Evolutionary conservation across 2,797 vertebrate genomes (phyloP).

Genomic region (Pyrocephalus nanus): DNA sequence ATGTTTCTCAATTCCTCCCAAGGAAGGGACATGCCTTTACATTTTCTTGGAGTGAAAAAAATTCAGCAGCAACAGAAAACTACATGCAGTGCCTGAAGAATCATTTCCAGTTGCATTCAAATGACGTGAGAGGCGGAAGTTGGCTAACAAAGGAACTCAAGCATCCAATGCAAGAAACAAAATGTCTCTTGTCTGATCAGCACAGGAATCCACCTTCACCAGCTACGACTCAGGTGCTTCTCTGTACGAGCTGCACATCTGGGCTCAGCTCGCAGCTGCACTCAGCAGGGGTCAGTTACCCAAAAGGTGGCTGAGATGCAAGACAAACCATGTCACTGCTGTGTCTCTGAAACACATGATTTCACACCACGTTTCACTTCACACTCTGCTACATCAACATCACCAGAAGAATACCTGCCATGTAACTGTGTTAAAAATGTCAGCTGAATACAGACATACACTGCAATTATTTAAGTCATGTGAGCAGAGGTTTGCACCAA

Average conservation of each 20-base stretch:
- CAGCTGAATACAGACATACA: neutral
- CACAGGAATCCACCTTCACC: neutral
- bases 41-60: slow-evolving; percentile 22
- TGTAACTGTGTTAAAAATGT: neutral
- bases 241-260: accelerated
- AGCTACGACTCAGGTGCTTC: neutral
- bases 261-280: neutral
- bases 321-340: neutral
- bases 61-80: slow-evolving; percentile 4
- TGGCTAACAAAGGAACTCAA: neutral
- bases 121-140: neutral
- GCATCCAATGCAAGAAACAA: neutral
- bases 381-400: neutral
- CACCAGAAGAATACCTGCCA: neutral
- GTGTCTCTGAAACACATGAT: neutral
- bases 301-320: neutral
- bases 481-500: neutral
- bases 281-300: neutral
- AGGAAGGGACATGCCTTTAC: neutral
- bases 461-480: neutral
- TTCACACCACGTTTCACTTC: neutral
- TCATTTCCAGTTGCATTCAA: neutral
- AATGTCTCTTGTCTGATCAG: neutral
- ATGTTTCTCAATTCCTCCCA: neutral
- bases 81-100: neutral